Conservation (phyloP, 2,888 invertebrate genomes). For the Eustalomyia histrio region DNA sequence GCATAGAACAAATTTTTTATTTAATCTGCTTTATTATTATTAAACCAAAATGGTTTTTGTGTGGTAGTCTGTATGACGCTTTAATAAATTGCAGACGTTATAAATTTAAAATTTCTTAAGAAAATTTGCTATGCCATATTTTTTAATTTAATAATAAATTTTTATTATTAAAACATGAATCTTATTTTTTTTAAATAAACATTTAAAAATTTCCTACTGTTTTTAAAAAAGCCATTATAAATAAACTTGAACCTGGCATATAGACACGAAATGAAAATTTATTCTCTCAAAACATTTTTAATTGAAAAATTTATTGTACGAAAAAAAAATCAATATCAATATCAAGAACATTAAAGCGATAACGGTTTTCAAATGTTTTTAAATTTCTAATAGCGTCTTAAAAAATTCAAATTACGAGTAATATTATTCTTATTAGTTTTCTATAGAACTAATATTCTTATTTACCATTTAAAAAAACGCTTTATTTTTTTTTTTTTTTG, state of each 20-base stretch:
- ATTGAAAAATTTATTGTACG: no score
- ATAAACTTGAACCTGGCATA: constrained; percentile 4
- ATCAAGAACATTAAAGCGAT: no score
- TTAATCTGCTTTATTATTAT: background rate
- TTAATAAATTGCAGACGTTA: background rate
- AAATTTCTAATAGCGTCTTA: no score
- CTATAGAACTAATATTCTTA: no score
- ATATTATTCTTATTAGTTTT: no score
- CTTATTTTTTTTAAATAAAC: background rate
- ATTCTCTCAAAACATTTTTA: no score
- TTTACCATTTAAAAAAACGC: no score
- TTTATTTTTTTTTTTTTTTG: no score
- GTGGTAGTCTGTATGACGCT: background rate
- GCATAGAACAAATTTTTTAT: background rate
- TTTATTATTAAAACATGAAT: background rate
- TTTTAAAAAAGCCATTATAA: background rate
- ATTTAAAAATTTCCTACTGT: background rate
- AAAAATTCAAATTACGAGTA: no score
- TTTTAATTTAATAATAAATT: background rate
- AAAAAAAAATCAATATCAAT: no score
- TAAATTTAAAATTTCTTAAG: background rate
- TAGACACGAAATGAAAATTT: background rate
- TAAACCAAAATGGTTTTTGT: background rate
- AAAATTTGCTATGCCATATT: background rate
- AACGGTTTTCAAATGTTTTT: no score